Conservation (phyloP, 1,140 invertebrate species). For the Anastrepha obliqua region DNA sequence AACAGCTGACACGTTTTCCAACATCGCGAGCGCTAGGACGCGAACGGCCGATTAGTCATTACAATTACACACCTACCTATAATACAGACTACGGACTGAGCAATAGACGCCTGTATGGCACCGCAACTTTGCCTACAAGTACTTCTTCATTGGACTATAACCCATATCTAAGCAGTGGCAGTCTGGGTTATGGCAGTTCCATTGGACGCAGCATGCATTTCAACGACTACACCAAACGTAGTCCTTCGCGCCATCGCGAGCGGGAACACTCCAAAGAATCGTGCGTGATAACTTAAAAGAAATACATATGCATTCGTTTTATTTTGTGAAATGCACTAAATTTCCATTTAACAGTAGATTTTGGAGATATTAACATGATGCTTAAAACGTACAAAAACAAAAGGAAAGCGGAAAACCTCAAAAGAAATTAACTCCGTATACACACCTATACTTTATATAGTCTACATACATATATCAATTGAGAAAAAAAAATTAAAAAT, state of each 20-base stretch:
- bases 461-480: background rate
- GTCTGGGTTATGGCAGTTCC: background rate
- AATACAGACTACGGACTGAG: background rate
- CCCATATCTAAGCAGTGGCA: slow-evolving; percentile 59
- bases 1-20: slow-evolving; percentile 63
- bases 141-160: slow-evolving; percentile 19
- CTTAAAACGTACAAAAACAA: background rate
- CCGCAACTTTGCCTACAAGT: background rate
- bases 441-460: background rate
- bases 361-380: slow-evolving; percentile 45
- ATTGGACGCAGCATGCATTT: slow-evolving; percentile 63
- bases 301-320: background rate
- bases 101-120: slow-evolving; percentile 46
- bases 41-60: slow-evolving; percentile 59
- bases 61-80: slow-evolving; percentile 57
- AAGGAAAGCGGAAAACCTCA: background rate
- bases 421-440: background rate
- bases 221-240: slow-evolving; percentile 66
- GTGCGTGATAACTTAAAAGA: slow-evolving; percentile 70
- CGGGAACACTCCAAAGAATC: slow-evolving; percentile 67
- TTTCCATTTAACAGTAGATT: slow-evolving; percentile 58
- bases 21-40: slow-evolving; percentile 59
- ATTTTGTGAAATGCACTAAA: slow-evolving; percentile 24
- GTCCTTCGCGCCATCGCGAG: slow-evolving; percentile 53
- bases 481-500: background rate